phyloP scores from a whole-genome alignment of 1,140 invertebrate species.

The Plectus sambesii region DNA sequence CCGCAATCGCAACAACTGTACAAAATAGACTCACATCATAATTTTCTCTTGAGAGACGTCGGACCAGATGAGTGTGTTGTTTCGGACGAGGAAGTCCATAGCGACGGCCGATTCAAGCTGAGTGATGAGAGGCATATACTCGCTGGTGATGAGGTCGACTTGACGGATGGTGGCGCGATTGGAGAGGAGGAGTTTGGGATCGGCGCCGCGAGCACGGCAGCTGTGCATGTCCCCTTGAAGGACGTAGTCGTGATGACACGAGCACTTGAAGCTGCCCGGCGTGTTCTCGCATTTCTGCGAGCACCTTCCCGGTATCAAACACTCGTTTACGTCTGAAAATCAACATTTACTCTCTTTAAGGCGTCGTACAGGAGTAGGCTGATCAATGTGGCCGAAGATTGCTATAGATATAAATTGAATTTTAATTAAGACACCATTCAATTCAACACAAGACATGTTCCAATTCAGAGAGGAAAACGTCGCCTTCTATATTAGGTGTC shows the following conservation, averaged over 20 bases:
- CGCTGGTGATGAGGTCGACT: constrained; percentile 39
- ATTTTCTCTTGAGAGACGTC: constrained; percentile 77
- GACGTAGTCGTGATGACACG: constrained; percentile 68
- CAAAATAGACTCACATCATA: too few relatives aligned
- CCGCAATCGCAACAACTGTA: too few relatives aligned
- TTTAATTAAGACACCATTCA: too few relatives aligned
- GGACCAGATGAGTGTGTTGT: constrained; percentile 77
- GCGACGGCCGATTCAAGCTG: constrained; percentile 42
- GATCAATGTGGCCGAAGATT: too few relatives aligned
- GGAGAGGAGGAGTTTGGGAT: constrained; percentile 40
- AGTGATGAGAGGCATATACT: constrained; percentile 35
- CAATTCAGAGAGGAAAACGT: too few relatives aligned
- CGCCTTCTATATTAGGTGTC: too few relatives aligned
- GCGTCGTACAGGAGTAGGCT: too few relatives aligned
- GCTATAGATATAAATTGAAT: too few relatives aligned
- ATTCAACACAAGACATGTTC: too few relatives aligned
- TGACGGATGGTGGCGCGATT: constrained; percentile 40
- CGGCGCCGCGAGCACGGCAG: constrained; percentile 39
- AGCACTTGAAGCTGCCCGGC: constrained; percentile 80
- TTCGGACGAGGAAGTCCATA: constrained; percentile 41
- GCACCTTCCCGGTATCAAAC: constrained; percentile 67
- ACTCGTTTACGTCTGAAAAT: constrained; percentile 76
- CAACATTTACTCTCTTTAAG: too few relatives aligned
- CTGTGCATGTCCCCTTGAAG: constrained; percentile 13
- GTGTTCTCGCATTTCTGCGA: constrained; percentile 71